Evolutionary conservation across 2,888 invertebrate species (phyloP).

Genomic region (Drosophila pseudotakahashii): DNA sequence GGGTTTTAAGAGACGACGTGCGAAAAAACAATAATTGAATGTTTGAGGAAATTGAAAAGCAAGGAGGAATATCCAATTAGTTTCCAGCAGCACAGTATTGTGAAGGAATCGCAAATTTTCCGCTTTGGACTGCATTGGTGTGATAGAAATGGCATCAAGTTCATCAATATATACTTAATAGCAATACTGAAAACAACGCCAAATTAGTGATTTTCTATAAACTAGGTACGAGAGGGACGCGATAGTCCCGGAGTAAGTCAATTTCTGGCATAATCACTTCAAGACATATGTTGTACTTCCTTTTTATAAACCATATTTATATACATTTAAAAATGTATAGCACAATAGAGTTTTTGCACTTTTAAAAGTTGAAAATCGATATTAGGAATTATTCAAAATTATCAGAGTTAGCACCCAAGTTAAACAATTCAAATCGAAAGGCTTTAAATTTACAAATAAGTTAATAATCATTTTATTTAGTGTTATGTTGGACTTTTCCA

Average conservation of each 20-base stretch:
- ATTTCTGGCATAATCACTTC: constrained; percentile 72
- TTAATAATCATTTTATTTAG: constrained; percentile 55
- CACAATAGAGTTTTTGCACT: constrained; percentile 54
- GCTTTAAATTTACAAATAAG: constrained; percentile 68
- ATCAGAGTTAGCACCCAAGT: constrained; percentile 39
- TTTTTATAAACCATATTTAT: constrained; percentile 55
- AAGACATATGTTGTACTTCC: constrained; percentile 65
- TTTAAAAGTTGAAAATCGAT: constrained; percentile 45
- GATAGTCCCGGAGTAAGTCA: constrained; percentile 55
- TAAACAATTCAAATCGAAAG: constrained; percentile 51
- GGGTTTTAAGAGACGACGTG: constrained; percentile 86
- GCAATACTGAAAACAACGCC: constrained; percentile 69
- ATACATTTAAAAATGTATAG: constrained; percentile 39
- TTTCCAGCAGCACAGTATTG: constrained; percentile 37
- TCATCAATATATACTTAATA: constrained; percentile 55
- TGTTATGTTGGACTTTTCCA: constrained; percentile 39
- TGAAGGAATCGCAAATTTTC: constrained; percentile 46
- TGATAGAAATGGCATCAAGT: constrained; percentile 61
- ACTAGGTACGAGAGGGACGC: constrained; percentile 43
- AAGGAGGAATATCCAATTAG: constrained; percentile 4
- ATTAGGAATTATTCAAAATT: constrained; percentile 37
- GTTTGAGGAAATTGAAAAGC: constrained; percentile 25
- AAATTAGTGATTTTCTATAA: constrained; percentile 72
- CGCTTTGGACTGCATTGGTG: constrained; percentile 64
- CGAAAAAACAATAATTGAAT: constrained; percentile 76